Evolutionary conservation across 2,113 vertebrate species (phyloP).

Genomic region (Anarhynchus alexandrinus): DNA sequence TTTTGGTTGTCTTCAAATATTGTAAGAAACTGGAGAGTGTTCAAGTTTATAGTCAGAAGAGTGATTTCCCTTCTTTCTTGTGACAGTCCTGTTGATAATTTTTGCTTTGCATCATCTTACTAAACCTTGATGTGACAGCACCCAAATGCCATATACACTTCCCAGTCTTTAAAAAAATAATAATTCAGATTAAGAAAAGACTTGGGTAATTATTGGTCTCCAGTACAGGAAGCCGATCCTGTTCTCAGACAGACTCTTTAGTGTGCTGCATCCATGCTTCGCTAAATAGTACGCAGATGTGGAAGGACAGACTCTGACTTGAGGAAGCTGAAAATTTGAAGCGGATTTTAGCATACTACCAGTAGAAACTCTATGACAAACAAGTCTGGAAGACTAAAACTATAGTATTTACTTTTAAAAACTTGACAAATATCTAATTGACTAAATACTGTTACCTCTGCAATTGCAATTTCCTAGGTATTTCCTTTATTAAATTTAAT

Average conservation of each 20-base stretch:
- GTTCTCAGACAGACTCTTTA: neutral
- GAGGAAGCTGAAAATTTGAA: neutral
- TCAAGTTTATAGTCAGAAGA: neutral
- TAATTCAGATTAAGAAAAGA: neutral
- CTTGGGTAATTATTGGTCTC: neutral
- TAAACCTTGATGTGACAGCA: neutral
- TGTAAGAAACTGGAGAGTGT: neutral
- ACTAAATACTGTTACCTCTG: neutral
- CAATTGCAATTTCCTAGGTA: neutral
- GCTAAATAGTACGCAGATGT: rapidly evolving
- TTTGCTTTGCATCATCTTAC: neutral
- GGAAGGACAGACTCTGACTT: neutral
- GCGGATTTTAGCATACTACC: neutral
- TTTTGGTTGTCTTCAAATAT: neutral
- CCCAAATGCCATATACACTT: neutral
- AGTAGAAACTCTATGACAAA: neutral
- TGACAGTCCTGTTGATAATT: neutral
- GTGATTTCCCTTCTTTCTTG: neutral
- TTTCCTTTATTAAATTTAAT: neutral
- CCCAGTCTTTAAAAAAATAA: neutral
- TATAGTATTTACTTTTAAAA: neutral
- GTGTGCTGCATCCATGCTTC: neutral
- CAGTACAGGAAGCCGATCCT: neutral
- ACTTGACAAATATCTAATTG: neutral
- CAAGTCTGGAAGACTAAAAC: neutral